Conservation (phyloP, 2,888 invertebrate genomes). For the Hirudinaria manillensis region DNA sequence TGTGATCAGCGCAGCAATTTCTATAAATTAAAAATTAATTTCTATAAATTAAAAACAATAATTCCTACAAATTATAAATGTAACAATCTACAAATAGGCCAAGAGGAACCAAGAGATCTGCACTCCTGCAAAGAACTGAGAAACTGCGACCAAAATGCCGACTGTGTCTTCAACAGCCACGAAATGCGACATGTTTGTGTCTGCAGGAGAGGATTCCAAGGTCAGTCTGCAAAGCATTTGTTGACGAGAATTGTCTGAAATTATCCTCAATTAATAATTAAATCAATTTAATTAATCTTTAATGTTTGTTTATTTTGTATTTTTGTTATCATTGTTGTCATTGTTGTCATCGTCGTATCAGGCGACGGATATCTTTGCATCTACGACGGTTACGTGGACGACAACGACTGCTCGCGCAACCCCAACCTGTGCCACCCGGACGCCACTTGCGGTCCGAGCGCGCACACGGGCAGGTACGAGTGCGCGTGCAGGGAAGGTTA, state of each 20-base stretch:
- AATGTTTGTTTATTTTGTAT: background rate
- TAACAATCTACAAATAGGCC: background rate
- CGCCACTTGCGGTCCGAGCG: conserved; percentile 41
- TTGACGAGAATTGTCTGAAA: background rate
- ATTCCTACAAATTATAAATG: too few species aligned
- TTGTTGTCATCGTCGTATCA: background rate
- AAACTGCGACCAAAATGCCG: conserved; percentile 49
- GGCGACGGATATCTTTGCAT: conserved; percentile 12
- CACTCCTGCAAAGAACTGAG: conserved; percentile 48
- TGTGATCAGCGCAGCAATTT: background rate
- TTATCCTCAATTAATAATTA: background rate
- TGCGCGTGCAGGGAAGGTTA: conserved; percentile 74
- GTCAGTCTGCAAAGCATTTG: conserved; percentile 5
- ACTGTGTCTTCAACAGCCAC: conserved; percentile 47
- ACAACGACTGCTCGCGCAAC: conserved; percentile 16
- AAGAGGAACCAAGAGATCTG: background rate
- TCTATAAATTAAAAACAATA: too few species aligned
- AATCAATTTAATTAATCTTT: background rate
- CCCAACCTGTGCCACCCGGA: conserved; percentile 31
- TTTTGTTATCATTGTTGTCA: background rate
- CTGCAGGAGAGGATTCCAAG: conserved; percentile 51
- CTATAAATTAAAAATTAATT: background rate
- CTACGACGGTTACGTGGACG: background rate
- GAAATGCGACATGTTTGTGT: conserved; percentile 45
- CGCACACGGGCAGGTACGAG: conserved; percentile 70